Base-by-base conservation (phyloP, 2,113 vertebrate genomes). In the Addax nasomaculatus region DNA sequence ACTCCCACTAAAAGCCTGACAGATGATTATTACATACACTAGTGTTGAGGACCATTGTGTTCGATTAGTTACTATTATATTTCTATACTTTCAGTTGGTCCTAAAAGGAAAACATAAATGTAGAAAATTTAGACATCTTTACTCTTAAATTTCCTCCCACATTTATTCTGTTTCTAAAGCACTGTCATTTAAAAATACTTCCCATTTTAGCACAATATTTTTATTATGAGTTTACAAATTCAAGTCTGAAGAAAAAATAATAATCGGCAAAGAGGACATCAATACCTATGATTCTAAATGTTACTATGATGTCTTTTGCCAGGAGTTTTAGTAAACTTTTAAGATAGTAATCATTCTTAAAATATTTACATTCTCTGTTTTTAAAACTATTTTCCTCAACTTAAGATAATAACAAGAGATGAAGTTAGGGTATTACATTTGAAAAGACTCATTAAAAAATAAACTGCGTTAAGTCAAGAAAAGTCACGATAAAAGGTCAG, bases 221-320 rank as follows among this genome's bases (percentile, higher is more conserved):
- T 49, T 87, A 70, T 86, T 92, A 91, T 55, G 70, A 96, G 58
- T 60, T 57, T 96, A 4, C 13, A 97, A 97, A 85, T 86, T 12
- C n/a, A 93, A 95, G 29, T 43, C 43, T 92, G 45, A 91, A 96
- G 47, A 25, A 95, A 93, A 97, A 97, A 57, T 10, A 90, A 45
- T 85, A 89, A 87, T 83, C 70, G 83, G 6, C 39, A 60, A 90
- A 76, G 58, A 90, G 60, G 91, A 53, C 1, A 96, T 78, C 43
- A 91, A 14, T 49, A 85, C 12, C 58, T 16, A 43, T 58, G 15
- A 55, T 96, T 93, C 67, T 15, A 90, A 93, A 84, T 89, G 10
- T 91, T 83, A 87, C 45, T 78, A 45, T 13, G 6, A 87, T 13
- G 39, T 87, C 27, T 86, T 88, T 36, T 89, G 21, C 79, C 45